phyloP scores from a whole-genome alignment of 2,888 invertebrate species.

The Parnassius orleans region DNA sequence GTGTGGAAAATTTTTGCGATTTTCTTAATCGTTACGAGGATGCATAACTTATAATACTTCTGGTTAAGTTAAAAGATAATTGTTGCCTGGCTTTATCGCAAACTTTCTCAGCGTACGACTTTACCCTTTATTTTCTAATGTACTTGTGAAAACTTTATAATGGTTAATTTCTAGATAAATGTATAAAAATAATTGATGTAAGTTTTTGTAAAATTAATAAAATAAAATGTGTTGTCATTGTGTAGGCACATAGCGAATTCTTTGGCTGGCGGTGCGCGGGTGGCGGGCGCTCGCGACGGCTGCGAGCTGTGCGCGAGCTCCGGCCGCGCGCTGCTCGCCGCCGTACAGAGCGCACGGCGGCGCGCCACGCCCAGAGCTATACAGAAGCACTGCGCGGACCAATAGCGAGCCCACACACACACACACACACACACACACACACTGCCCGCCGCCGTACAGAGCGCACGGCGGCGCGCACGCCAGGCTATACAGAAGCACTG shows the following conservation, averaged over 20 bases:
- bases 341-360: slow-evolving; percentile 28
- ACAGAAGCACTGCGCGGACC: slow-evolving; percentile 15
- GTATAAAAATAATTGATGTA: too few relatives aligned
- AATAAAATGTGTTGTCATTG: background rate
- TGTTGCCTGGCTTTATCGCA: too few relatives aligned
- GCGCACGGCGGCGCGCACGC: slow-evolving; percentile 31
- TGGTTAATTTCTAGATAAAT: too few relatives aligned
- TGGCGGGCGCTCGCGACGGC: slow-evolving; percentile 81
- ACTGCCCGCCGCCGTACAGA: slow-evolving; percentile 4
- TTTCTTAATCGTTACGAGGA: too few relatives aligned
- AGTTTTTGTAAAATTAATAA: too few relatives aligned
- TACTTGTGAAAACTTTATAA: too few relatives aligned
- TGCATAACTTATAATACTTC: too few relatives aligned
- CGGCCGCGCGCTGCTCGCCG: slow-evolving; percentile 34
- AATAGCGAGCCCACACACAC: slow-evolving; percentile 31
- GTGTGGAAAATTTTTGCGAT: too few relatives aligned
- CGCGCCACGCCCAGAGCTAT: slow-evolving; percentile 13
- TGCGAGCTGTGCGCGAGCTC: slow-evolving; percentile 66
- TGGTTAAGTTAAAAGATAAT: too few relatives aligned
- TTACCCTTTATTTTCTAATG: too few relatives aligned
- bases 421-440: too few relatives aligned
- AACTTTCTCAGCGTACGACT: too few relatives aligned
- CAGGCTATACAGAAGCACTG: slow-evolving; percentile 21
- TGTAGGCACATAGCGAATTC: slow-evolving; percentile 79
- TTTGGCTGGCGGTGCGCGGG: slow-evolving; percentile 78